Evolutionary conservation across 2,888 invertebrate genomes (phyloP), one percentile per base, ranked within the genome.

Genomic region (Diarsia brunnea): DNA sequence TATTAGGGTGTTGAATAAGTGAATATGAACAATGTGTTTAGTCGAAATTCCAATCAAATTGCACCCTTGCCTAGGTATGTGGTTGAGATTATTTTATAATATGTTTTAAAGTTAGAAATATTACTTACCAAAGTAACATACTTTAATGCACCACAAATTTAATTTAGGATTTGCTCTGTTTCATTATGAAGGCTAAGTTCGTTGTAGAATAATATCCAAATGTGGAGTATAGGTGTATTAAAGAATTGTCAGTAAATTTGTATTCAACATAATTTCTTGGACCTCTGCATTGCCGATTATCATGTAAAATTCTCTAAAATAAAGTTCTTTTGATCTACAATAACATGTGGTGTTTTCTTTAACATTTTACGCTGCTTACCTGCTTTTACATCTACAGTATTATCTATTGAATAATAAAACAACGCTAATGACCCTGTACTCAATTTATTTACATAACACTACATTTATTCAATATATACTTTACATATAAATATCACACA

Each of bases 251-350:
- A 94, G 93, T 95, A 95, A 94, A 95, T 94, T 95, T 95, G 93
- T 95, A 95, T 94, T 94, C 90, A 93, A 94, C 91, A 95, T 95
- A 92, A 94, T 96, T 96, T 95, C 94, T 96, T 93, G 92, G 93
- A 94, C 94, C 95, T 96, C 94, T 96, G 96, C 96, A 96, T 96
- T 96, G 96, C 96, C 96, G 96, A 96, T 95, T 95, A 95, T 95
- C 94, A 95, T 96, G 96, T 96, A 96, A 96, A 94, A 95, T 95
- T 96, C 95, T 96, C 94, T 95, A 95, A 96, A 96, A 96, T 96
- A 96, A 97, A 97, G 96, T 96, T 96, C 96, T 96, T 97, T 97
- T 96, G 96, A 96, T 96, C 97, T 96, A 94, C 87, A 89, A 88
- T 86, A 89, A 82, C 21, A 75, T 66, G 61, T 78, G 49, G 60